Evolutionary conservation across 2,888 invertebrate species (phyloP).

Genomic region (Pedicia rivosa): DNA sequence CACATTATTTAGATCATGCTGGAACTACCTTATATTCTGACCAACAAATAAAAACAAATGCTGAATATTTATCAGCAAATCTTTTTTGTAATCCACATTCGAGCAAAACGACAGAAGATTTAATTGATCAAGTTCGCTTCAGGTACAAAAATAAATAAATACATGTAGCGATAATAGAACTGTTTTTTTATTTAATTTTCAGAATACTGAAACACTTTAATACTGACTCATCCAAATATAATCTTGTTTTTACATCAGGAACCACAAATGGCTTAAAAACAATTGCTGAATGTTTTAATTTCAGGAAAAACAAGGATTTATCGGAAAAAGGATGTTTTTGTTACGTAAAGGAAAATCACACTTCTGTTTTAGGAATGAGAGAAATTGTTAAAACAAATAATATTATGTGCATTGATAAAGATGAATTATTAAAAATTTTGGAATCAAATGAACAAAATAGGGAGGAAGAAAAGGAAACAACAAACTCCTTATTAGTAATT

Average conservation of each 20-base stretch:
- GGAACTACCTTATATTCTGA: conserved; percentile 72
- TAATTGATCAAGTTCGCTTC: conserved; percentile 67
- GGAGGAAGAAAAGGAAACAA: not conserved
- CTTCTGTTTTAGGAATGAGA: conserved; percentile 87
- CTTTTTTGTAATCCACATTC: conserved; percentile 87
- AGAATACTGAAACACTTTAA: conserved; percentile 77
- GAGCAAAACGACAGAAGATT: conserved; percentile 65
- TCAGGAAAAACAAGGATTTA: too few species aligned
- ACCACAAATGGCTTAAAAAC: conserved; percentile 77
- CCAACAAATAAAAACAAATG: conserved; percentile 47
- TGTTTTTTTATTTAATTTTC: conserved; percentile 17
- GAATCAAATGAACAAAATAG: conserved; percentile 17
- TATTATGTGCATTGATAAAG: conserved; percentile 39
- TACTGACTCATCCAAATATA: conserved; percentile 62
- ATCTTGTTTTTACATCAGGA: conserved; percentile 85
- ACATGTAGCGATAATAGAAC: too few species aligned
- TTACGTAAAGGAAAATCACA: conserved; percentile 84
- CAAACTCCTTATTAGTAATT: conserved; percentile 57
- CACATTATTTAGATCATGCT: conserved; percentile 81
- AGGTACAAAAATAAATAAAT: conserved; percentile 34
- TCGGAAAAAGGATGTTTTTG: conserved; percentile 43
- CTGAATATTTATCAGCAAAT: conserved; percentile 48
- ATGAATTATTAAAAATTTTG: conserved; percentile 39
- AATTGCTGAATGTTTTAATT: conserved; percentile 66
- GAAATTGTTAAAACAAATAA: conserved; percentile 48